Evolutionary conservation across 2,888 invertebrate species (phyloP).

Genomic region (Erebia aethiops): DNA sequence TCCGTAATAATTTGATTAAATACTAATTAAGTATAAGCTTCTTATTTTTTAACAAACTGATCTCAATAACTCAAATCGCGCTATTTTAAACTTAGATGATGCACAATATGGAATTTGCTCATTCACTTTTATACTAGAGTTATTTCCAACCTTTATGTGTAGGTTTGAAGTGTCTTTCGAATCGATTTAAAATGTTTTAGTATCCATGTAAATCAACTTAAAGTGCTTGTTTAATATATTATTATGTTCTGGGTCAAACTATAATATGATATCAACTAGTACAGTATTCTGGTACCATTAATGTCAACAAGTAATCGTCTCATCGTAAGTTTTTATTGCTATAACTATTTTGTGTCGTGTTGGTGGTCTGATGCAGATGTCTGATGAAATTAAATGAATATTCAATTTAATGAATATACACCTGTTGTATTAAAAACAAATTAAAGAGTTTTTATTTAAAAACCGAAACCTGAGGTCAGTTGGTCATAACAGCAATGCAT

Average conservation of each 20-base stretch:
- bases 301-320: slow-evolving; percentile 26
- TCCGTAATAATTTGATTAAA: too few relatives aligned
- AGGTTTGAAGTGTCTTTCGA: background rate
- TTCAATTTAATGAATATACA: slow-evolving; percentile 14
- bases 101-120: background rate
- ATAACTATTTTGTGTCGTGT: slow-evolving; percentile 19
- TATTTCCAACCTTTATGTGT: background rate
- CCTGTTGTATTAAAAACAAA: slow-evolving; percentile 10
- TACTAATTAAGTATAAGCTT: too few relatives aligned
- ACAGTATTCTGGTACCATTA: slow-evolving; percentile 22
- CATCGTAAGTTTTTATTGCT: slow-evolving; percentile 22
- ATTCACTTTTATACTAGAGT: background rate
- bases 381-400: slow-evolving; percentile 3
- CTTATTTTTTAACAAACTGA: too few relatives aligned
- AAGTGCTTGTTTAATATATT: background rate
- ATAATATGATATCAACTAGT: background rate
- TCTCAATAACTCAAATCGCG: too few relatives aligned
- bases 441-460: background rate
- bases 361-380: slow-evolving; percentile 25
- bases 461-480: background rate
- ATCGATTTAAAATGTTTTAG: background rate
- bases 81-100: too few relatives aligned
- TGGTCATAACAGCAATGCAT: background rate
- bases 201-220: background rate
- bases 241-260: background rate